Evolutionary conservation across 2,888 invertebrate species (phyloP), one percentile per base, ranked within the genome.

Genomic region (Apoderus coryli): DNA sequence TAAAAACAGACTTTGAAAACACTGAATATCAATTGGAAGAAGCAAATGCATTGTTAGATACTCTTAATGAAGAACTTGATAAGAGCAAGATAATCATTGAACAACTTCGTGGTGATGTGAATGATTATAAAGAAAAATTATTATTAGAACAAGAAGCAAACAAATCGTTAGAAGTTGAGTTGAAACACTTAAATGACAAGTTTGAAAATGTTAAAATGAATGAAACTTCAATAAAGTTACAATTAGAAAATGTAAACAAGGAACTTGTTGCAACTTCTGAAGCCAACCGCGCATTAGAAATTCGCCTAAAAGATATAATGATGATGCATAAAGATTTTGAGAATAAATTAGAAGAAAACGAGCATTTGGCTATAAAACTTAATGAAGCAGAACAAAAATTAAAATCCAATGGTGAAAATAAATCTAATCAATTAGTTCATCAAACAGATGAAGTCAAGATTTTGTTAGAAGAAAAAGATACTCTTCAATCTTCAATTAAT

Each of bases 31-130:
- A 55, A 36, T 50, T 49, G 14, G 48, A 48, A 2, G 63, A 64
- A 45, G 57, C 61, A 25, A 60, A 64, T 10, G 58, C 65, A 33
- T 62, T 63, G 39, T 44, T 64, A 30, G 67, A 69, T 49, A 42
- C 44, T 3, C 33, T 54, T 30, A 49, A 48, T 22, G 56, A 59
- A 53, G 58, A 48, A 52, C 45, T 44, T 37, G 57, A 40, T 49
- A 53, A 39, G 31, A 33, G 35, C n/a, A 44, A 47, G 25, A 35
- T 42, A 26, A 48, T 41, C 31, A 43, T 43, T 16, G 48, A 49
- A 14, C 39, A 51, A 22, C 29, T 50, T 6, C 40, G 47, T 35
- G 41, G 35, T 13, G 49, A 54, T 40, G 35, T 54, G 2, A 46
- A 46, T 22, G 43, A 47, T 7, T 22, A 50, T n/a, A 48, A 46